phyloP scores from a whole-genome alignment of 2,888 invertebrate species.

The Leptothorax acervorum region DNA sequence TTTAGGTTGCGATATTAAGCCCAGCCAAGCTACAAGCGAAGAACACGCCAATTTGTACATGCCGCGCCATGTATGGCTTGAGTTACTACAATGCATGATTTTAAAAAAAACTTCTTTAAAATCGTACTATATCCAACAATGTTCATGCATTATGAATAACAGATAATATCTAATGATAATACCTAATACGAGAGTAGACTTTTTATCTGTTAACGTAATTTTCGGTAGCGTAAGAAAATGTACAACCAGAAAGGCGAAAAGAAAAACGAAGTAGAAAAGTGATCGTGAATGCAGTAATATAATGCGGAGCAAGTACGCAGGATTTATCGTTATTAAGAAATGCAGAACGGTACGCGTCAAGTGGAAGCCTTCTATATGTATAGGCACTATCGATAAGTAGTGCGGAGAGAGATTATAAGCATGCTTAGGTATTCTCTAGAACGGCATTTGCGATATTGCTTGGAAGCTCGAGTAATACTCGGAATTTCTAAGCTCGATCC shows the following conservation, averaged over 20 bases:
- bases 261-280: neutral
- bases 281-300: slow-evolving; percentile 6
- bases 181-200: neutral
- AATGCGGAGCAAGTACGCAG: neutral
- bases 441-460: slow-evolving; percentile 69
- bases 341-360: neutral
- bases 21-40: neutral
- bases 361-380: slow-evolving; percentile 54
- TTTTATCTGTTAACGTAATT: neutral
- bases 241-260: neutral
- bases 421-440: slow-evolving; percentile 65
- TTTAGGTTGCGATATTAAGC: neutral
- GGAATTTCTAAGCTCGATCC: slow-evolving; percentile 59
- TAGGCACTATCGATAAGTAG: slow-evolving; percentile 67
- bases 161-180: neutral
- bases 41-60: neutral
- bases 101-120: neutral
- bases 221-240: neutral
- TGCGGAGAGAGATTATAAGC: slow-evolving; percentile 60
- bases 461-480: slow-evolving; percentile 60
- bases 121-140: neutral
- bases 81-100: neutral
- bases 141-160: neutral
- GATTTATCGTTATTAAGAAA: slow-evolving; percentile 26
- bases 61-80: no score